These are phyloP conservation scores for Bursaphelenchus okinawaensis DNA, from an alignment of 2,888 invertebrate genomes.

Conservation along the genomic window DNA sequence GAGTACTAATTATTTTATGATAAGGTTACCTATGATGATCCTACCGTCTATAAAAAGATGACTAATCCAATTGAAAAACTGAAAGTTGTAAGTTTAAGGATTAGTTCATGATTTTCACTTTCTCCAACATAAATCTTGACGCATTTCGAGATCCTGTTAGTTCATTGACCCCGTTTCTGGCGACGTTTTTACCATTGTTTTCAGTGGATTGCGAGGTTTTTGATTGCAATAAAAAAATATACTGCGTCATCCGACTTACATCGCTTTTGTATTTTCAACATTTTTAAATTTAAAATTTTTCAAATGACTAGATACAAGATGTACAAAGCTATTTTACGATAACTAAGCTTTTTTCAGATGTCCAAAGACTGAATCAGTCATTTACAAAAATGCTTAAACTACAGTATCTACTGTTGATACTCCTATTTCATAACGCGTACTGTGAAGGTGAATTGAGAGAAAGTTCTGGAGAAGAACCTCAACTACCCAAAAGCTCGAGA, in stretches of 20 bases:
- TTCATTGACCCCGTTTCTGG: not conserved
- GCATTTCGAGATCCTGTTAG: not conserved
- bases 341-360: not conserved
- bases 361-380: not conserved
- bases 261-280: not conserved
- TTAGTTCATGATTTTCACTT: too few relatives aligned
- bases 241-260: not conserved
- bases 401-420: not conserved
- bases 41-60: too few relatives aligned
- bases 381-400: not conserved
- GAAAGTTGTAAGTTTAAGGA: too few relatives aligned
- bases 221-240: not conserved
- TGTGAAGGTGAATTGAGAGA: not conserved
- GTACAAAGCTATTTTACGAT: too few relatives aligned
- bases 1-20: too few relatives aligned
- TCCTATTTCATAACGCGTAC: not conserved
- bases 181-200: not conserved
- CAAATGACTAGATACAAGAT: too few relatives aligned
- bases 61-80: too few relatives aligned
- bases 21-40: too few relatives aligned
- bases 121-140: not conserved
- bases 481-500: not conserved
- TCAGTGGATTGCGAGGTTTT: not conserved
- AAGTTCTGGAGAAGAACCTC: not conserved
- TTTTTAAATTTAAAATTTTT: not conserved